A percentile compares a stretch with the other conserved stretches of the same genome.
These are phyloP conservation scores for Mirounga angustirostris DNA, from an alignment of 2,113 vertebrate genomes.

Conservation along the genomic window DNA sequence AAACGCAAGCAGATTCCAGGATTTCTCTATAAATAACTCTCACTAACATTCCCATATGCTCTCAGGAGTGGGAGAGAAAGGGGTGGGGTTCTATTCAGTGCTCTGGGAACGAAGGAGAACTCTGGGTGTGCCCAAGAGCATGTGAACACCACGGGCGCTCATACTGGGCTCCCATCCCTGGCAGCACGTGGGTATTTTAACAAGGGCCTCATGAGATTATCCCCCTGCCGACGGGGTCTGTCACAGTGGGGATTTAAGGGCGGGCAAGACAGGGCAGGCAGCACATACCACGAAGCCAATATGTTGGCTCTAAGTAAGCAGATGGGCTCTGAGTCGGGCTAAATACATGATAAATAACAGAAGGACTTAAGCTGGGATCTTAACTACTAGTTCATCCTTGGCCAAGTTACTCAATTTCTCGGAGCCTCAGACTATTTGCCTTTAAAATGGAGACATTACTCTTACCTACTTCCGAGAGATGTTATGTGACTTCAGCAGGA, in stretches of 20 bases:
- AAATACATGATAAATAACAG: constrained; percentile 50
- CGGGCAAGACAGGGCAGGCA: constrained; percentile 26
- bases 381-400: neutral
- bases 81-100: neutral
- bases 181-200: constrained; percentile 52
- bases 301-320: neutral
- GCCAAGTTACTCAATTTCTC: constrained; percentile 39
- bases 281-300: constrained; percentile 31
- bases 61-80: constrained; percentile 27
- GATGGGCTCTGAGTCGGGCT: constrained; percentile 32
- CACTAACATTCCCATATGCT: constrained; percentile 16
- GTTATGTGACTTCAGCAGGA: neutral
- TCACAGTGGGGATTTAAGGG: constrained; percentile 34
- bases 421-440: neutral
- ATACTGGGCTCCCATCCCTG: neutral
- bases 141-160: neutral
- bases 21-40: constrained; percentile 62
- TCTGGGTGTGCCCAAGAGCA: neutral
- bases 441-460: constrained; percentile 42
- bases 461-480: neutral
- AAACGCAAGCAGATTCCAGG: constrained; percentile 43
- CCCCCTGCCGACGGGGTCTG: constrained; percentile 12
- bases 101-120: constrained; percentile 33
- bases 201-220: constrained; percentile 47
- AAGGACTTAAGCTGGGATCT: constrained; percentile 19